Evolutionary conservation across 2,113 vertebrate species (phyloP), one percentile per base, ranked within the genome.

Genomic region (Paradisaea rubra): DNA sequence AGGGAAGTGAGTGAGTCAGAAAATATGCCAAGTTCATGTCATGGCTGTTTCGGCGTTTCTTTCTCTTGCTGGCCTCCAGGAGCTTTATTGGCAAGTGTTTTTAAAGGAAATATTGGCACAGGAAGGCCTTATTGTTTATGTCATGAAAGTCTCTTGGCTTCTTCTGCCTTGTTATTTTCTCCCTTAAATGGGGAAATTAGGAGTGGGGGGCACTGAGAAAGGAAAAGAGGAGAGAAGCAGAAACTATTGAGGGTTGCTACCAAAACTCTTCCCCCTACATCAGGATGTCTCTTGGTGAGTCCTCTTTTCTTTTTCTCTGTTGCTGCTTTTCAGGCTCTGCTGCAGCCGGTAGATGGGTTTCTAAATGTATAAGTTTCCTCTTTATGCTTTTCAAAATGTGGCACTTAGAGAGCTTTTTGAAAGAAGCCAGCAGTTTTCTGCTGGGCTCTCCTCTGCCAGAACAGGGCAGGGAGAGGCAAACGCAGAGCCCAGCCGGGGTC

Each of bases 11-110:
- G 91, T 83, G 95, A 95, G 96, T 95, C 96, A 95, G 92, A 94
- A 94, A 96, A 96, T 94, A 93, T 92, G 96, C 96, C 96, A 96
- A 96, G 95, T 96, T 96, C 95, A 96, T 96, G 96, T 96, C 96
- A 96, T 77, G 94, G 96, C 92, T 96, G 84, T 93, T 94, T 94
- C 69, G 69, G 94, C 84, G 3, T 97, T 96, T 95, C 91, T 95
- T 94, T 96, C 96, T 97, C 88, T 96, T 56, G 61, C 77, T 92
- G 88, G 92, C 93, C 90, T 95, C 81, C 93, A 94, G 93, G 95
- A 95, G 91, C 71, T 94, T 94, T 96, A 86, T 95, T 96, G 92
- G 89, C 94, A 96, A 96, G 86, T 96, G 88, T 90, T 97, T 96
- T 94, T 96, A 95, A 94, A 95, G 91, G 93, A 95, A 97, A 91